Evolutionary conservation across 2,888 invertebrate genomes (phyloP), one percentile per base, ranked within the genome.

Genomic region (Dioctria linearis): DNA sequence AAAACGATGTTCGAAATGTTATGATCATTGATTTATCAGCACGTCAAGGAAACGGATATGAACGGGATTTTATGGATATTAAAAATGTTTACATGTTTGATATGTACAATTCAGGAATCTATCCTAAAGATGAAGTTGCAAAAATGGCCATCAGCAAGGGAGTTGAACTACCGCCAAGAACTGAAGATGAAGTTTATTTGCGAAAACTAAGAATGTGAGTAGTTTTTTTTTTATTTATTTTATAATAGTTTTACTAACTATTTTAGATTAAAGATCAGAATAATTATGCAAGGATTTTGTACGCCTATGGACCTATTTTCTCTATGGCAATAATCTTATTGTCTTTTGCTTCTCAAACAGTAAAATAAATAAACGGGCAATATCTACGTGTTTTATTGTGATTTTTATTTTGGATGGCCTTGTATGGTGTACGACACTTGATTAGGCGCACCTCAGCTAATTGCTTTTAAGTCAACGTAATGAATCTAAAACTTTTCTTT

Each of bases 1-100:
- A 90, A 80, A 86, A 90, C 4, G 86, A 88, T 81, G 90, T 93
- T 57, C 91, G 92, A 88, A 94, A 90, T 75, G 91, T 93, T 4
- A 94, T 96, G 94, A 95, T 96, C 84, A 91, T 96, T 9, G 96
- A 96, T 88, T 90, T 96, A 86, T 95, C 96, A 89, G 96, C 96
- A 8, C 96, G 96, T 89, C 96, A 96, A 92, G 96, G 96, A 4
- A 96, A 96, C 88, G 96, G 96, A 0, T 93, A 95, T 87, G 93
- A 94, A 85, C 90, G 91, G 40, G 96, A 96, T 87, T 95, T 95
- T 86, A 90, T 92, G 81, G 90, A 91, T 67, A 91, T 93, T 63
- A 88, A 90, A 0, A 91, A 92, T 83, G 93, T 96, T 43, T 95
- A 94, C 86, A 95, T 96, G 83, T 90, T 96, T 90, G 96, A 96